Evolutionary conservation across 1,140 invertebrate species (phyloP).

Genomic region (Camponotus floridanus): DNA sequence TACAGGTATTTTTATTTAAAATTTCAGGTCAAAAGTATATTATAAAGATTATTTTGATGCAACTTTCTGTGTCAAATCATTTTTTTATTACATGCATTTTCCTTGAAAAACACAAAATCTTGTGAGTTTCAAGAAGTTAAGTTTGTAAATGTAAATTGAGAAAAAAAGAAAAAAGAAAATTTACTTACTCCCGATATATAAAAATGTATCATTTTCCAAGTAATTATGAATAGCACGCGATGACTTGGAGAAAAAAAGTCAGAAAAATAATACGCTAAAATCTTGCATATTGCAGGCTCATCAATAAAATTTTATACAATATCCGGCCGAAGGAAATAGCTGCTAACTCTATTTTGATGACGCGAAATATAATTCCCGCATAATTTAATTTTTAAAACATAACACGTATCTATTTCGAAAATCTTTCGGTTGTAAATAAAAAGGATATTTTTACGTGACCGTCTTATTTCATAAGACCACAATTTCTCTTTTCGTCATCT

Average conservation of each 20-base stretch:
- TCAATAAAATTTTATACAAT: not conserved
- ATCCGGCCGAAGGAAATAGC: not conserved
- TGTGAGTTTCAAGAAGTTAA: too few relatives aligned
- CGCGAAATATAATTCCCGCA: too few relatives aligned
- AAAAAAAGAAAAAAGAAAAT: not conserved
- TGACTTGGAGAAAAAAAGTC: conserved; percentile 66
- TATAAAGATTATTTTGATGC: too few relatives aligned
- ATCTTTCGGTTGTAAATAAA: not conserved
- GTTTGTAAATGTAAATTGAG: too few relatives aligned
- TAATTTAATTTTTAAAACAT: conserved; percentile 2
- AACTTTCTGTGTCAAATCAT: too few relatives aligned
- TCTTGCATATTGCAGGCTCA: not conserved
- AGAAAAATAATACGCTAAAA: conserved; percentile 33
- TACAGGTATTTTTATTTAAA: too few relatives aligned
- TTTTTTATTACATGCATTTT: too few relatives aligned
- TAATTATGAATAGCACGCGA: conserved; percentile 70
- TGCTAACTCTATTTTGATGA: not conserved
- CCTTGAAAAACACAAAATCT: too few relatives aligned
- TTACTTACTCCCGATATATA: conserved; percentile 40
- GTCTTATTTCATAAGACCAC: conserved; percentile 1
- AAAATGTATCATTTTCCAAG: not conserved
- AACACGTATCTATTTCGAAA: not conserved
- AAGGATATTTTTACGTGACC: not conserved
- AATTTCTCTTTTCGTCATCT: not conserved
- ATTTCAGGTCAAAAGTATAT: too few relatives aligned